Evolutionary conservation across 2,797 vertebrate genomes (phyloP).

Genomic region (Eleutherodactylus coqui): DNA sequence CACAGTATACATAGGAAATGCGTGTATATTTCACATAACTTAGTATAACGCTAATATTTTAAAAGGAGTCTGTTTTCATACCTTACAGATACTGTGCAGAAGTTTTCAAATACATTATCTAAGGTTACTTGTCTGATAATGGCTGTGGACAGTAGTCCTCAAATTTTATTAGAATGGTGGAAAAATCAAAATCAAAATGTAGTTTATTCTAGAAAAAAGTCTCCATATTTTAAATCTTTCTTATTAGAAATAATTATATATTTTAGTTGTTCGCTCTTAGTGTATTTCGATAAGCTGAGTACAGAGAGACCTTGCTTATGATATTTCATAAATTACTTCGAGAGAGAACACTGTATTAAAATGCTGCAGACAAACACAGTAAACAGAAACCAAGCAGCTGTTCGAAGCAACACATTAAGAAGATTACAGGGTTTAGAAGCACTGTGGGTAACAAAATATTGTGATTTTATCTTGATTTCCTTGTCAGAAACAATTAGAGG

Average conservation of each 20-base stretch:
- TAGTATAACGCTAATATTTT: too few relatives aligned
- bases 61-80: too few relatives aligned
- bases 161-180: neutral
- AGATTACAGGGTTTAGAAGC: slow-evolving; percentile 57
- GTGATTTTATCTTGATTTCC: slow-evolving; percentile 56
- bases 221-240: too few relatives aligned
- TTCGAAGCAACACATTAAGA: slow-evolving; percentile 53
- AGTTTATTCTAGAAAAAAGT: too few relatives aligned
- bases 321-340: neutral
- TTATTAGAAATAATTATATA: neutral
- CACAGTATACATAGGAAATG: too few relatives aligned
- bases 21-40: too few relatives aligned
- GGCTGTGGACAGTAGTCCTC: neutral
- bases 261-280: neutral
- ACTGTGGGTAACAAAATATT: slow-evolving; percentile 57
- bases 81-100: too few relatives aligned
- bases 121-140: too few relatives aligned
- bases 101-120: neutral
- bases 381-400: slow-evolving; percentile 45
- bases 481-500: slow-evolving; percentile 59
- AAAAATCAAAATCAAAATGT: too few relatives aligned
- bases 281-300: neutral
- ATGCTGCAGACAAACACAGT: slow-evolving; percentile 33
- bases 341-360: slow-evolving; percentile 29
- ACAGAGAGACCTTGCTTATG: slow-evolving; percentile 5